Evolutionary conservation across 2,888 invertebrate genomes (phyloP).

Genomic region (Chymomyza procnemis): DNA sequence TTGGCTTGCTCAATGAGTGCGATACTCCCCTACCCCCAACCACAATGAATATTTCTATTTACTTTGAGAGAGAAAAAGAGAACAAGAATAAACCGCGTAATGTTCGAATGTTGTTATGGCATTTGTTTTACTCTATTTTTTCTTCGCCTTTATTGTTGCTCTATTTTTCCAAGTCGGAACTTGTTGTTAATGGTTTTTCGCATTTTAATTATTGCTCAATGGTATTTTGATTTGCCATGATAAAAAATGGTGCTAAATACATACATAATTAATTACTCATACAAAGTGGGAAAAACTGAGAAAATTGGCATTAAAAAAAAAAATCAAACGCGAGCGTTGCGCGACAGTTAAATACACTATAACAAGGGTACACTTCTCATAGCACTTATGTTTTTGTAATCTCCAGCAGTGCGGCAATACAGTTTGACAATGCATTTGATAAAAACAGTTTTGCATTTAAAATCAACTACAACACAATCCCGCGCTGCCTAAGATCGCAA

Average conservation of each 20-base stretch:
- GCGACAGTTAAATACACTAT: not conserved
- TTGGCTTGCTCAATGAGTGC: constrained; percentile 32
- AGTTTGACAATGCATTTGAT: too few relatives aligned
- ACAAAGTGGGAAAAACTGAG: constrained; percentile 48
- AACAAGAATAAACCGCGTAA: not conserved
- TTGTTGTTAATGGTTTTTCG: constrained; percentile 50
- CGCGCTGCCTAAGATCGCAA: too few relatives aligned
- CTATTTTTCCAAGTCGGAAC: not conserved
- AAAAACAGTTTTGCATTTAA: too few relatives aligned
- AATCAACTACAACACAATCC: too few relatives aligned
- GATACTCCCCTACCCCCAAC: constrained; percentile 32
- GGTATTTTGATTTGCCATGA: constrained; percentile 49
- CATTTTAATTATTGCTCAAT: constrained; percentile 64
- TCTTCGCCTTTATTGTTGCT: constrained; percentile 32
- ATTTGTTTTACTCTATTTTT: constrained; percentile 25
- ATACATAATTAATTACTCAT: constrained; percentile 1
- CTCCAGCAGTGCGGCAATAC: too few relatives aligned
- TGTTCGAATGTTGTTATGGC: constrained; percentile 17
- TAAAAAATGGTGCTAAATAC: not conserved
- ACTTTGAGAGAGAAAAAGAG: not conserved
- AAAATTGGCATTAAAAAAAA: constrained; percentile 23
- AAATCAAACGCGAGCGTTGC: not conserved
- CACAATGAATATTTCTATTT: constrained; percentile 37
- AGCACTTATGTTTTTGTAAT: too few relatives aligned
- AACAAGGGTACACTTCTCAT: too few relatives aligned